Percentiles rank a stretch among this genome's conserved stretches.
These are phyloP conservation scores for Uropsilus gracilis DNA, from an alignment of 2,113 vertebrate species.

Conservation along the genomic window DNA sequence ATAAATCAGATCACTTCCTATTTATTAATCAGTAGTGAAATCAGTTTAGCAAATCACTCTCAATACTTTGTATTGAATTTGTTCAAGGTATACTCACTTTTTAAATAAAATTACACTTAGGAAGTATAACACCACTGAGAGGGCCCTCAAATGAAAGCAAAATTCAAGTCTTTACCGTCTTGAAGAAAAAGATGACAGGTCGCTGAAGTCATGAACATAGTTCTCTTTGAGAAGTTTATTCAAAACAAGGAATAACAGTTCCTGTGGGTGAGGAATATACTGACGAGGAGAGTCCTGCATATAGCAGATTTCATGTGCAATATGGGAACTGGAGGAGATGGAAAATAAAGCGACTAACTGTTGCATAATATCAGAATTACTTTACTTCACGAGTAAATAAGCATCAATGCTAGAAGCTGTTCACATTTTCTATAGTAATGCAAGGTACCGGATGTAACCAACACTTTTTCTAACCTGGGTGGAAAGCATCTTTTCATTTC, in stretches of 20 bases:
- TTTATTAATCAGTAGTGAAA: background rate
- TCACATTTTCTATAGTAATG: background rate
- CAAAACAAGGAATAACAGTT: background rate
- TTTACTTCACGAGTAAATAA: background rate
- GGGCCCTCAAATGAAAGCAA: background rate
- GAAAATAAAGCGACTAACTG: background rate
- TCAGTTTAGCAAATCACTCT: background rate
- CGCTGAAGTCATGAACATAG: background rate
- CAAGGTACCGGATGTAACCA: background rate
- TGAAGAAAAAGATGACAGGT: background rate
- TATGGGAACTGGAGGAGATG: background rate
- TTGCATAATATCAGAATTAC: background rate
- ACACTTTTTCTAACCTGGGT: background rate
- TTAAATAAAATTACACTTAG: slow-evolving; percentile 16
- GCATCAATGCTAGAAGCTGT: background rate
- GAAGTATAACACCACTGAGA: background rate
- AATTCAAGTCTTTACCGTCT: background rate
- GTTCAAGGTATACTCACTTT: background rate
- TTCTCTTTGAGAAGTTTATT: background rate
- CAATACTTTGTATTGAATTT: slow-evolving; percentile 1
- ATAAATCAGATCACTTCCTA: background rate
- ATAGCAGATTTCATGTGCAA: background rate
- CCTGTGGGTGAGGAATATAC: background rate
- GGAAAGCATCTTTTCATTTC: slow-evolving; percentile 23
- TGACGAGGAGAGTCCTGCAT: background rate